Base-by-base conservation (phyloP, 1,140 invertebrate species). In the Drosophila yakuba region DNA sequence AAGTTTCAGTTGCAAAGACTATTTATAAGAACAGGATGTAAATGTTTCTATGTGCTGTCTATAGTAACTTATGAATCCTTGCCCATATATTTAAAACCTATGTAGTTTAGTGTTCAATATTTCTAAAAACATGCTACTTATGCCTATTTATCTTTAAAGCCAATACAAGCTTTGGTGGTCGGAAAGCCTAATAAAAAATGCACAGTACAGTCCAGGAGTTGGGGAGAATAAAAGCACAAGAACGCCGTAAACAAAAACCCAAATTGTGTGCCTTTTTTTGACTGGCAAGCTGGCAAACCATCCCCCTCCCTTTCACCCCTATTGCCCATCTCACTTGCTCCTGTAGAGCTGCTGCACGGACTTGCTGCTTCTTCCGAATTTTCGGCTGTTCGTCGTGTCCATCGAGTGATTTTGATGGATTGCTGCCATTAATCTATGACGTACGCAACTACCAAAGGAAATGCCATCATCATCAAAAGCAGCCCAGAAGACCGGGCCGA, bases 341-440 rank as follows among this genome's bases (percentile, higher is more conserved):
- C 11, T 14, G 6, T 7, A 2, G 39, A 20, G 45, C 71, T 63
- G 51, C 58, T 47, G 73, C 35, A 41, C 71, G 60, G 67, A 12
- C 61, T 72, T 62, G 45, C 69, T 75, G 74, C 81, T 86, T 81
- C 78, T 64, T 52, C 56, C 76, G 81, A 90, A 90, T 86, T 90
- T 90, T 90, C 72, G 86, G 78, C 66, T 80, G 79, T 76, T 91
- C 84, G 85, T 92, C 86, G 89, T 92, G 91, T 92, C 89, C 91
- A 92, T 91, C 89, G 89, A 92, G 90, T 92, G 91, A 92, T 92
- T 92, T 90, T 92, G 91, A 92, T 91, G 91, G 82, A 92, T 92
- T 84, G 91, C 91, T 86, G 90, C 80, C 91, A 92, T 92, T 92
- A 92, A 92, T 92, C 91, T 91, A 92, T 92, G 91, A 92, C 91